Evolutionary conservation across 2,113 vertebrate species (phyloP), one percentile per base, ranked within the genome.

Genomic region (Candoia aspera): DNA sequence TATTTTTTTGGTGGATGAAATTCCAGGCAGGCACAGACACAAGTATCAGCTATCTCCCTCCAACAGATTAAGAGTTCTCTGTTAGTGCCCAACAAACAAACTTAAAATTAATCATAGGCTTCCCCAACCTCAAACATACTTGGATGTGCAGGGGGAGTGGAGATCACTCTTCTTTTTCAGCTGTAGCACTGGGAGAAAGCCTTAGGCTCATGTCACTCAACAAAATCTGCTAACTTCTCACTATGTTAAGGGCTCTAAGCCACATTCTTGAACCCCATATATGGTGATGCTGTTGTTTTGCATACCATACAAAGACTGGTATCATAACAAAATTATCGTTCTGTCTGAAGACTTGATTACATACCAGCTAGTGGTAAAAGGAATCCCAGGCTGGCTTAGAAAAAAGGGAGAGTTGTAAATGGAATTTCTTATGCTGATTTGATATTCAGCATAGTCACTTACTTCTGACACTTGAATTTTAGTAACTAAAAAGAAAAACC

Each of bases 211-310:
- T 4, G 4, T 89, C 24, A 42, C 58, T 88, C 37, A 60, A 42
- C 58, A 59, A 33, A 60, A 46, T 15, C 87, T 88, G 85, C 84
- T 86, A 42, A 86, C 6, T 54, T 29, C 84, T 86, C 53, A 86
- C 84, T 54, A 86, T 86, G 84, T 29, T n/a, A 54, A 17, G 53
- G 49, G 84, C 49, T 1, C 6, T 54, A 60, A 62, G 49, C 17
- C 42, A 62, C 42, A 89, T 86, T 53, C 29, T 86, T n/a, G 15
- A 49, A 49, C 37, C 12, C 37, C 60, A 24, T 59, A 26, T 54
- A n/a, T 21, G 60, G n/a, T 13, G 17, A 73, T 91, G n/a, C 29
- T 93, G 64, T 33, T 85, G 46, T 53, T 94, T 90, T 23, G 42
- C 3, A 0, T 3, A 11, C 12, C 53, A 42, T 54, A 26, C 46